Conservation (phyloP, 2,797 vertebrate genomes). For the Sylvia borin region DNA sequence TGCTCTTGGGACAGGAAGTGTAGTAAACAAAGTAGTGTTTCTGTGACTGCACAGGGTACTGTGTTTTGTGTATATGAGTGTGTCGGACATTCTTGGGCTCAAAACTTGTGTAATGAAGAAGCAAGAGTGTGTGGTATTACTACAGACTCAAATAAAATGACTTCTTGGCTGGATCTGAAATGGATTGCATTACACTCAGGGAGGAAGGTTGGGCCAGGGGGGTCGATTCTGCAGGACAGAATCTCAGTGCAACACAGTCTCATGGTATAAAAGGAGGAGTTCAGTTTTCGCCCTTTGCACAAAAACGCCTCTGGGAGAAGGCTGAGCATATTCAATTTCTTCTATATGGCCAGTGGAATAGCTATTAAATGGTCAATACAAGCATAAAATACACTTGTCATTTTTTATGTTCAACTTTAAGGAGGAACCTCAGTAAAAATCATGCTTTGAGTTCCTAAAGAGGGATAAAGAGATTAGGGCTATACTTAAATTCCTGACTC, state of each 20-base stretch:
- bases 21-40: neutral
- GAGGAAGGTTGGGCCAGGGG: neutral
- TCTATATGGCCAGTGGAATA: neutral
- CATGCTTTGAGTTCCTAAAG: neutral
- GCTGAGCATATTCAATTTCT: neutral
- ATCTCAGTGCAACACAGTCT: neutral
- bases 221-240: rapidly evolving
- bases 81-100: neutral
- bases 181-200: neutral
- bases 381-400: neutral
- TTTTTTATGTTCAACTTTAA: neutral
- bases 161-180: neutral
- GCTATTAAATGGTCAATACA: neutral
- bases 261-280: neutral
- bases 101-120: neutral
- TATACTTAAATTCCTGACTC: neutral
- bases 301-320: neutral
- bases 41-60: neutral
- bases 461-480: neutral
- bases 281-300: neutral
- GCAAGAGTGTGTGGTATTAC: neutral
- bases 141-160: neutral
- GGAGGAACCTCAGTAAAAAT: neutral
- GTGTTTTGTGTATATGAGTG: neutral
- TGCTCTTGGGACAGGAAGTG: neutral